Conservation (phyloP, 2,888 invertebrate species). For the Drosophila maculinotata region DNA sequence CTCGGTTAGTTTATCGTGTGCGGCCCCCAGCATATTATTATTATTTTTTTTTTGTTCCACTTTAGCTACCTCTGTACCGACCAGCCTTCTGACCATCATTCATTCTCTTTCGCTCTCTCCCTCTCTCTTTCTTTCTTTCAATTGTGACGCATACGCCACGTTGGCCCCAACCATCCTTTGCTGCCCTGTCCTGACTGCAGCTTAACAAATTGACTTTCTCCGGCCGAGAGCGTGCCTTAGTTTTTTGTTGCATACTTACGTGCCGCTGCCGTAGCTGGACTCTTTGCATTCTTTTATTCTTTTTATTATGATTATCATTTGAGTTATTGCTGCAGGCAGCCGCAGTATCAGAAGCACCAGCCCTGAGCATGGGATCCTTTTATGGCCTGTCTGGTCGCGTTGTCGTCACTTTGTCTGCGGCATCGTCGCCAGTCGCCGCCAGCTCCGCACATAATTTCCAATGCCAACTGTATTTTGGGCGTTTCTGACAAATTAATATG, state of each 20-base stretch:
- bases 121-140: constrained; percentile 19
- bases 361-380: constrained; percentile 28
- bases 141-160: constrained; percentile 33
- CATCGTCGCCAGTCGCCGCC: constrained; percentile 48
- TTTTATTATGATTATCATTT: constrained; percentile 78
- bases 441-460: constrained; percentile 59
- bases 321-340: constrained; percentile 77
- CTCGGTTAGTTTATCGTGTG: constrained; percentile 62
- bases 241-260: constrained; percentile 66
- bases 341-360: constrained; percentile 45
- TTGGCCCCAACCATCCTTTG: constrained; percentile 22
- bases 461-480: constrained; percentile 50
- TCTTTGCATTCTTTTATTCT: constrained; percentile 41
- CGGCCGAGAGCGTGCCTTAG: constrained; percentile 66
- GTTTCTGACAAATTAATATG: constrained; percentile 69
- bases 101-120: constrained; percentile 16
- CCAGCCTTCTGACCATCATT: constrained; percentile 14
- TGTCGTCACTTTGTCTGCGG: constrained; percentile 77
- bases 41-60: constrained; percentile 45
- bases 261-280: constrained; percentile 34
- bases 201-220: constrained; percentile 80
- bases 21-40: constrained; percentile 56
- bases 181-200: constrained; percentile 57
- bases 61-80: constrained; percentile 34
- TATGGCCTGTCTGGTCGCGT: constrained; percentile 64